These are phyloP conservation scores for Chiloscyllium punctatum DNA, from an alignment of 2,797 vertebrate species.

Conservation along the genomic window DNA sequence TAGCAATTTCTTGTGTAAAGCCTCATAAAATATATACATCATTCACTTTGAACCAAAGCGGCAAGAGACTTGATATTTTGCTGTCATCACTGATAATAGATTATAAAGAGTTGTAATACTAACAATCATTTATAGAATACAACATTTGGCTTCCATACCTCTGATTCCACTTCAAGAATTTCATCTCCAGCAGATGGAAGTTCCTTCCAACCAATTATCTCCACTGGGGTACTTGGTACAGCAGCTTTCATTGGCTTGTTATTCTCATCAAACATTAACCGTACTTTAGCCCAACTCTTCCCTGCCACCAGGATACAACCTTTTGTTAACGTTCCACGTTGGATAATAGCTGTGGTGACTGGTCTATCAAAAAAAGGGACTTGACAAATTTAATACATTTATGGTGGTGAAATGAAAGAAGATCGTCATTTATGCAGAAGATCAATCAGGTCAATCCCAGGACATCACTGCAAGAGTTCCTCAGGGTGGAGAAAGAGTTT, in stretches of 20 bases:
- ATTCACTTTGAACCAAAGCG: conserved; percentile 6
- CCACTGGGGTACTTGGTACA: conserved; percentile 69
- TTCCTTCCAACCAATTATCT: conserved; percentile 88
- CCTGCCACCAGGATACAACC: conserved; percentile 82
- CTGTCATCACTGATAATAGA: background rate
- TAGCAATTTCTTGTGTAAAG: background rate
- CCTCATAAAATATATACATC: background rate
- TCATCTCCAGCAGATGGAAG: conserved; percentile 80
- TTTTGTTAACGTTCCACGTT: conserved; percentile 75
- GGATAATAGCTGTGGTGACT: conserved; percentile 78
- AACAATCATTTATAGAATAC: background rate
- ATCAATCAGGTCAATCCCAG: background rate
- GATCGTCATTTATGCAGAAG: background rate
- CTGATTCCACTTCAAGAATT: conserved; percentile 87
- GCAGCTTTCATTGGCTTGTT: conserved; percentile 57
- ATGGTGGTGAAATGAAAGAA: background rate
- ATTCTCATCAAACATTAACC: conserved; percentile 84
- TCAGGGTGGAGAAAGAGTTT: too few species aligned
- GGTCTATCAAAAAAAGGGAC: conserved; percentile 55
- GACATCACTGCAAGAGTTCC: too few species aligned
- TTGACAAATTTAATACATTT: background rate
- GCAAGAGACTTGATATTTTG: background rate
- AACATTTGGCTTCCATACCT: conserved; percentile 61
- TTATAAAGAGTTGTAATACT: background rate
- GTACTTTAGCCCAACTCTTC: conserved; percentile 83